phyloP scores from a whole-genome alignment of 2,888 invertebrate species.

The Pelosia muscerda region DNA sequence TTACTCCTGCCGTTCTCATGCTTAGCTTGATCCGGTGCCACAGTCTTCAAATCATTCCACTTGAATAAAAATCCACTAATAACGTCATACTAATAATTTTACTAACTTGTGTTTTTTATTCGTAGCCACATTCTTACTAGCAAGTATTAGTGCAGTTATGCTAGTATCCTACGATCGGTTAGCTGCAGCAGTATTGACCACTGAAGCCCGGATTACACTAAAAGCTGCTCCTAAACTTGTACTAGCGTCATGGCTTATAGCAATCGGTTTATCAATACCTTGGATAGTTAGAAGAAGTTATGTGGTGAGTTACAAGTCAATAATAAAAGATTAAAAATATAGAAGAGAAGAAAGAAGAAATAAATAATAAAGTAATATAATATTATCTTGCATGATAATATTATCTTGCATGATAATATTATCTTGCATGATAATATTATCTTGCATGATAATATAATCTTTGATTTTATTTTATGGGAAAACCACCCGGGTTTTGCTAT shows the following conservation, averaged over 20 bases:
- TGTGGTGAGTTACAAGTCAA: slow-evolving; percentile 84
- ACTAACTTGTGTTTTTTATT: slow-evolving; percentile 24
- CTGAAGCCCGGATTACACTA: slow-evolving; percentile 89
- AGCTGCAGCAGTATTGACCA: slow-evolving; percentile 92
- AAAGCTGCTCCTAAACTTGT: slow-evolving; percentile 89
- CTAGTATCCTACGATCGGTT: slow-evolving; percentile 94
- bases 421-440: too few species aligned
- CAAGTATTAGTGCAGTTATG: slow-evolving; percentile 92
- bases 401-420: too few species aligned
- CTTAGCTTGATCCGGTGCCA: too few species aligned
- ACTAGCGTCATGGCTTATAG: slow-evolving; percentile 89
- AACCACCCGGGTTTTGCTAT: too few species aligned
- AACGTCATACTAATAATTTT: neutral
- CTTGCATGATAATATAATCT: too few species aligned
- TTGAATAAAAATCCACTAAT: neutral
- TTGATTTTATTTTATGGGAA: too few species aligned
- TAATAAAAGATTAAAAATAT: too few species aligned
- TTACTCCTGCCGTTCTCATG: too few species aligned
- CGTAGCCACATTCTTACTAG: slow-evolving; percentile 90
- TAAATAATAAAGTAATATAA: too few species aligned
- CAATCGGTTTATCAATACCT: slow-evolving; percentile 88
- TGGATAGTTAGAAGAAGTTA: slow-evolving; percentile 89
- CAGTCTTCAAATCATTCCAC: too few species aligned
- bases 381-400: too few species aligned
- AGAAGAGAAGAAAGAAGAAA: neutral